Conservation (phyloP, 1,140 invertebrate genomes). For the Neomicropteryx cornuta region DNA sequence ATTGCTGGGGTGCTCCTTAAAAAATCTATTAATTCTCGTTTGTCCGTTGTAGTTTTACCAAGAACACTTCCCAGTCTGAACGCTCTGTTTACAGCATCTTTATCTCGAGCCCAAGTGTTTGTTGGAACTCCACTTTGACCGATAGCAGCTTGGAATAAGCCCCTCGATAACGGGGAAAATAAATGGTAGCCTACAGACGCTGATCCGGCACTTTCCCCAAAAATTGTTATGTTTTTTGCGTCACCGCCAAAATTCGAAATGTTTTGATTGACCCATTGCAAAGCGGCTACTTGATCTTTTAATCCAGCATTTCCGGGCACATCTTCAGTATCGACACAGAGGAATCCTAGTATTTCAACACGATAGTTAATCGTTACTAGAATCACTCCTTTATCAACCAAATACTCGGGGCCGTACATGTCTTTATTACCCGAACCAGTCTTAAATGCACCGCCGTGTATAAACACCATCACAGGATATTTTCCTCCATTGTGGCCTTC, state of each 20-base stretch:
- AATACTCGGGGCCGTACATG: conserved; percentile 32
- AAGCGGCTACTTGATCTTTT: conserved; percentile 44
- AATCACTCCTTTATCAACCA: conserved; percentile 39
- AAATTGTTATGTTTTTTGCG: conserved; percentile 39
- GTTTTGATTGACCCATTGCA: conserved; percentile 46
- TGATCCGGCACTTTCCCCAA: conserved; percentile 40
- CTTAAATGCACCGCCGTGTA: conserved; percentile 50
- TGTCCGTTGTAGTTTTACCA: conserved; percentile 25
- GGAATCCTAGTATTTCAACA: conserved; percentile 41
- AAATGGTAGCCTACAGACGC: conserved; percentile 43
- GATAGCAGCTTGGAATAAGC: conserved; percentile 36
- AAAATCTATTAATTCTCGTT: conserved; percentile 22
- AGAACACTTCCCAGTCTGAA: conserved; percentile 27
- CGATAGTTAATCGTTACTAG: conserved; percentile 49
- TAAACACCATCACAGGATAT: conserved; percentile 45
- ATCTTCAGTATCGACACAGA: conserved; percentile 27
- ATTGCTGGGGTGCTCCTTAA: conserved; percentile 21
- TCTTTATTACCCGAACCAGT: conserved; percentile 28
- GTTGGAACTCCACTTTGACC: conserved; percentile 35
- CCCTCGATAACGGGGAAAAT: conserved; percentile 44
- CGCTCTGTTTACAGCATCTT: conserved; percentile 23
- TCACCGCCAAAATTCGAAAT: conserved; percentile 50
- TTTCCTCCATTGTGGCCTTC: background rate
- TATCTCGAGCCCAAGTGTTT: conserved; percentile 28
- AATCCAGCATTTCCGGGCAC: conserved; percentile 48